phyloP scores from a whole-genome alignment of 2,888 invertebrate genomes.

The Lasius platythorax region DNA sequence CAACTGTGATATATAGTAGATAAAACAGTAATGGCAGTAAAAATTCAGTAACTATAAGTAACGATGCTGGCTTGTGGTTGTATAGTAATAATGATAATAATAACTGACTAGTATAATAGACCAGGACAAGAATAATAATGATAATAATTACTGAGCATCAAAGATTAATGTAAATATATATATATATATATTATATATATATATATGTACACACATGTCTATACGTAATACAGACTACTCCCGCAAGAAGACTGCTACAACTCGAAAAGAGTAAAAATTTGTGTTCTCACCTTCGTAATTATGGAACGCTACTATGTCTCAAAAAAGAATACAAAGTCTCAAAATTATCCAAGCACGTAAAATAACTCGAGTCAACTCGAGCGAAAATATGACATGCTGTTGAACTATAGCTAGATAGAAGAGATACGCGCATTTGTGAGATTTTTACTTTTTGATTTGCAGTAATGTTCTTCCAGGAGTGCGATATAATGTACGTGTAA shows the following conservation, averaged over 20 bases:
- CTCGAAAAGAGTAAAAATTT: constrained; percentile 1
- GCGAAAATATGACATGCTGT: neutral
- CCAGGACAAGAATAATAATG: constrained; percentile 57
- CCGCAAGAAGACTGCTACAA: constrained; percentile 29
- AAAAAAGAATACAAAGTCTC: neutral
- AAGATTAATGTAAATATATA: constrained; percentile 52
- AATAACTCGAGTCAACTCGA: neutral
- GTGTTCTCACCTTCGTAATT: neutral
- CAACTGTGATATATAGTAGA: constrained; percentile 72
- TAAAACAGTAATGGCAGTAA: constrained; percentile 57
- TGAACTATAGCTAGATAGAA: neutral
- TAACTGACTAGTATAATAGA: constrained; percentile 52
- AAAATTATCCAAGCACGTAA: neutral
- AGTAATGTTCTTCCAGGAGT: constrained; percentile 44
- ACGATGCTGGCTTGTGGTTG: constrained; percentile 64
- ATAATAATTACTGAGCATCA: constrained; percentile 60
- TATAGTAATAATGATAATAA: constrained; percentile 47
- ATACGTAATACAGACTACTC: constrained; percentile 59
- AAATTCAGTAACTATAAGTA: constrained; percentile 54
- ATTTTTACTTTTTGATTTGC: neutral
- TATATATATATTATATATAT: constrained; percentile 16
- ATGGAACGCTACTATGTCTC: neutral
- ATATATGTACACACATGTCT: neutral
- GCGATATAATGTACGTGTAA: constrained; percentile 44
- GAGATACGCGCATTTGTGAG: neutral